phyloP scores from a whole-genome alignment of 2,797 vertebrate species.

The Hirundo rustica region DNA sequence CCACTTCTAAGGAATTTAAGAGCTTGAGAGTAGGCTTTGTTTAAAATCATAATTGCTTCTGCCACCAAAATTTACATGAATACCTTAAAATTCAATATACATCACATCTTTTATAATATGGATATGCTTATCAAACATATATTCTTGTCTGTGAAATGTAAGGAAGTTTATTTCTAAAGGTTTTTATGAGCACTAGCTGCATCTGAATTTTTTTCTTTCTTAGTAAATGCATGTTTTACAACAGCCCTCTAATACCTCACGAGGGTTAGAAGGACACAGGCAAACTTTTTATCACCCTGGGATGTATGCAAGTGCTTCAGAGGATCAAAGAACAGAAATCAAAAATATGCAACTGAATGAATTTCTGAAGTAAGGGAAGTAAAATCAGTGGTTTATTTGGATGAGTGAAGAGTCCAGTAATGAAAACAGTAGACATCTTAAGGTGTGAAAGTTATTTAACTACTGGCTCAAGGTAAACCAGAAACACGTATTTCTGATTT shows the following conservation, averaged over 20 bases:
- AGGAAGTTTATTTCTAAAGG: not conserved
- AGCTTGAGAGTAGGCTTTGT: not conserved
- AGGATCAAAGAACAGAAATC: not conserved
- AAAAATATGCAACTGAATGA: not conserved
- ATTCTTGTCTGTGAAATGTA: not conserved
- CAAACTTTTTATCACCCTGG: not conserved
- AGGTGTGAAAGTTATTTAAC: not conserved
- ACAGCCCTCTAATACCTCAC: not conserved
- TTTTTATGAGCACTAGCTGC: not conserved
- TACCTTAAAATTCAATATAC: not conserved
- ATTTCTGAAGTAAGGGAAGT: not conserved
- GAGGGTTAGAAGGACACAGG: not conserved
- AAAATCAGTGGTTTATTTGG: not conserved
- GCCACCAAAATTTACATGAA: not conserved
- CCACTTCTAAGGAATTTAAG: not conserved
- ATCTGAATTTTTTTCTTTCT: not conserved
- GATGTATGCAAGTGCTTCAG: not conserved
- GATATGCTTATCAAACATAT: not conserved
- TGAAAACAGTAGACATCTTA: not conserved
- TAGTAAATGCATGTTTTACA: not conserved
- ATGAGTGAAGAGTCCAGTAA: not conserved
- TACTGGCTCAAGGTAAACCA: not conserved
- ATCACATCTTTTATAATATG: not conserved
- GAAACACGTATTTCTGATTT: not conserved
- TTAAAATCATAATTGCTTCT: not conserved